phyloP scores from a whole-genome alignment of 1,140 invertebrate genomes.

The Neotoxoptera formosana region DNA sequence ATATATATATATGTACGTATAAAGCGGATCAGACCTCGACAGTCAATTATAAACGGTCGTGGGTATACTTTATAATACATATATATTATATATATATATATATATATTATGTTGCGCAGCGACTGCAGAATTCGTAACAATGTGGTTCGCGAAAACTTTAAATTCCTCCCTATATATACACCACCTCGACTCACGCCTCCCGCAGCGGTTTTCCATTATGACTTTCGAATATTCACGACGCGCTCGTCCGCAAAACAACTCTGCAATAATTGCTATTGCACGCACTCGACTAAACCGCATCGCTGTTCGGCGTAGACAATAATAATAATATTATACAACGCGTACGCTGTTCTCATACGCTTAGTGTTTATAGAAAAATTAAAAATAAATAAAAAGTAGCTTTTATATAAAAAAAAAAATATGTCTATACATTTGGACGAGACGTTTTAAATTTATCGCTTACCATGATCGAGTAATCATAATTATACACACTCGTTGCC shows the following conservation, averaged over 20 bases:
- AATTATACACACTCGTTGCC: not conserved
- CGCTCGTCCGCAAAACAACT: not conserved
- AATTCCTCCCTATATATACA: not conserved
- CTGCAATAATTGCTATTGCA: not conserved
- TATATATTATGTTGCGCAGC: not conserved
- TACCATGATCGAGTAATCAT: not conserved
- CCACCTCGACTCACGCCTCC: not conserved
- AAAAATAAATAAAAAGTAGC: not conserved
- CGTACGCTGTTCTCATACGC: not conserved
- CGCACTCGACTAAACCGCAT: not conserved
- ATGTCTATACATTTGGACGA: not conserved
- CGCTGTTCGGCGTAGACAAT: constrained; percentile 27
- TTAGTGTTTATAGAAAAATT: not conserved
- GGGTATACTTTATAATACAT: not conserved
- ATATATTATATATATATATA: not conserved
- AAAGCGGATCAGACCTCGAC: not conserved
- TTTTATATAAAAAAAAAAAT: not conserved
- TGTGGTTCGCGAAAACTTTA: not conserved
- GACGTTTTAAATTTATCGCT: not conserved
- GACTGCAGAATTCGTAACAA: constrained; percentile 17
- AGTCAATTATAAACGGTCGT: not conserved
- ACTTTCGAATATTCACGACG: not conserved
- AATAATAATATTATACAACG: not conserved
- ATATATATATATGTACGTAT: not conserved
- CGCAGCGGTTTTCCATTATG: not conserved